These are phyloP conservation scores for Meandrusa payeni DNA, from an alignment of 2,888 invertebrate species.

Conservation along the genomic window DNA sequence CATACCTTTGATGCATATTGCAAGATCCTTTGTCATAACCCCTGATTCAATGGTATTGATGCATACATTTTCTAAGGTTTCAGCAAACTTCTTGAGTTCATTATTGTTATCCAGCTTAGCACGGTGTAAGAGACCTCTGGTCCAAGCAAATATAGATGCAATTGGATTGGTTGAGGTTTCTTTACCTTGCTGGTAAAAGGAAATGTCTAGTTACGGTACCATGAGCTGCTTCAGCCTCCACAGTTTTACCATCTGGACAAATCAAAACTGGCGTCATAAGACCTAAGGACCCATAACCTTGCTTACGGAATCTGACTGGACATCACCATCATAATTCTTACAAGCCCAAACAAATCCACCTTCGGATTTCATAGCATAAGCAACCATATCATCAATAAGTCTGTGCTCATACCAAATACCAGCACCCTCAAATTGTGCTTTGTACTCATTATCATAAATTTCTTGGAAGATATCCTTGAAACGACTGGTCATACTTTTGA, in stretches of 20 bases:
- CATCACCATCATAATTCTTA: slow-evolving; percentile 99
- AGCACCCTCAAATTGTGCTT: slow-evolving; percentile 89
- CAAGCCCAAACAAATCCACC: slow-evolving; percentile 99
- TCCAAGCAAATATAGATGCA: slow-evolving; percentile 99
- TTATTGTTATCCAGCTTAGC: slow-evolving; percentile 95
- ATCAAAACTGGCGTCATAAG: slow-evolving; percentile 98
- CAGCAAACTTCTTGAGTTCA: slow-evolving; percentile 89
- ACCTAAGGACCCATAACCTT: slow-evolving; percentile 97
- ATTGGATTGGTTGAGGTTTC: slow-evolving; percentile 99
- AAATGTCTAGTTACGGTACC: slow-evolving; percentile 97
- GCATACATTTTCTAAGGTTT: slow-evolving; percentile 93
- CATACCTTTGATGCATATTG: slow-evolving; percentile 98
- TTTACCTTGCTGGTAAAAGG: slow-evolving; percentile 94
- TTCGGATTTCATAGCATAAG: slow-evolving; percentile 97
- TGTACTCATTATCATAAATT: slow-evolving; percentile 94
- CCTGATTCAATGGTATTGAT: slow-evolving; percentile 97
- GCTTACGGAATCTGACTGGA: slow-evolving; percentile 98
- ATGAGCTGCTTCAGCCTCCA: slow-evolving; percentile 99
- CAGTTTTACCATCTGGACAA: slow-evolving; percentile 98
- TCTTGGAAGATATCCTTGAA: slow-evolving; percentile 99
- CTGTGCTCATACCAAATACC: slow-evolving; percentile 99
- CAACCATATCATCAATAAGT: slow-evolving; percentile 99
- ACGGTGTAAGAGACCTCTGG: slow-evolving; percentile 94
- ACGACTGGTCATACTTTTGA: slow-evolving; percentile 97
- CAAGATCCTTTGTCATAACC: slow-evolving; percentile 98